Conservation (phyloP, 2,797 vertebrate genomes). For the Sus cebifrons region DNA sequence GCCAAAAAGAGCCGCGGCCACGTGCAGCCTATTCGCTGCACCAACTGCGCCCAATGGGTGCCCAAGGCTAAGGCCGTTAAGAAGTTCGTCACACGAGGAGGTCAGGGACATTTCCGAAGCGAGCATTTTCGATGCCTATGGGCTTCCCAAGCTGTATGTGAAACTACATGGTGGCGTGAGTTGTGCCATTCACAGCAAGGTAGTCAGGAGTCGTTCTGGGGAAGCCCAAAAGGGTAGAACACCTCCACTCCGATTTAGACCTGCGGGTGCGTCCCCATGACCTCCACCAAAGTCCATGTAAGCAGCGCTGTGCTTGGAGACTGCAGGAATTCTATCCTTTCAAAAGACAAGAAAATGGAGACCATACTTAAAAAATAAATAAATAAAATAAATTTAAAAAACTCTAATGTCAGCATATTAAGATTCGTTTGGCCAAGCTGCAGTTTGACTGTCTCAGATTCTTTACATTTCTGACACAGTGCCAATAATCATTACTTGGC, state of each 20-base stretch:
- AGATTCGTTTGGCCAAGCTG: conserved; percentile 55
- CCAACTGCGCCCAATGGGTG: background rate
- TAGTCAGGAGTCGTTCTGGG: background rate
- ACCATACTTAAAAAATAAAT: too few species aligned
- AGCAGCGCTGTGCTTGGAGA: background rate
- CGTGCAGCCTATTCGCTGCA: background rate
- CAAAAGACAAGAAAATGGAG: too few species aligned
- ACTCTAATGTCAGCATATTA: background rate
- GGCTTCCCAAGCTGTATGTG: background rate
- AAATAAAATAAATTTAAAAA: background rate
- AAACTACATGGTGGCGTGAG: background rate
- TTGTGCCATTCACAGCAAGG: background rate
- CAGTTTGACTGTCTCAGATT: conserved; percentile 63
- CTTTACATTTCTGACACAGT: conserved; percentile 74
- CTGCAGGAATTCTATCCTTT: background rate
- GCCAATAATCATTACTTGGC: conserved; percentile 48
- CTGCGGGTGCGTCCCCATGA: background rate
- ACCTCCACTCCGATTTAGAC: background rate
- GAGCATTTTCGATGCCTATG: background rate
- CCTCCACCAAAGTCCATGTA: background rate
- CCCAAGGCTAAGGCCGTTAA: background rate
- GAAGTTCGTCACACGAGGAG: background rate
- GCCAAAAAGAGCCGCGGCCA: background rate
- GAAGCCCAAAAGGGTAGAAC: background rate
- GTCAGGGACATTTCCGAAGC: background rate